Base-by-base conservation (phyloP, 2,888 invertebrate species). In the Encarsia formosa region DNA sequence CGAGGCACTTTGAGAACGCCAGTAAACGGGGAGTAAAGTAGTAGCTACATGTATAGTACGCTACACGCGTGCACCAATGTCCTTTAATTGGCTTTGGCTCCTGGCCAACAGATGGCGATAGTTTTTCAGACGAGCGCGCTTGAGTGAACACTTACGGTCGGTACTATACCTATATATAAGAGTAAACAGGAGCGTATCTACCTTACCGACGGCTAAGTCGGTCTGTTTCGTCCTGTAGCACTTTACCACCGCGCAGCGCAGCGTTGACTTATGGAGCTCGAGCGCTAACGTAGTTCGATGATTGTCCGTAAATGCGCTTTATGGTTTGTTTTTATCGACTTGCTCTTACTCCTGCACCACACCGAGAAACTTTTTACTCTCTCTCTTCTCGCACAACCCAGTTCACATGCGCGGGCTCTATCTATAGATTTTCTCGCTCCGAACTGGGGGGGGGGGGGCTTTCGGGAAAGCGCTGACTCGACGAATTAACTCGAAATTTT, bases 241-340 rank as follows among this genome's bases (percentile, higher is more conserved):
- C 55, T 57, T 58, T 54, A 50, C 59, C 60, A 69, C 67, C 63
- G 64, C 68, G 56, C 67, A 66, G 69, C 63, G 39, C 15, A 15
- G n/a, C 15, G 45, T 59, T 60, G 58, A 57, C 61, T 60, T 57
- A 58, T 52, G 48, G 24, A 13, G 29, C 56, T 55, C 59, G 4
- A 5, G 62, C 61, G 54, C 15, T 29, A 45, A 62, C 63, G 66
- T 65, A 74, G 74, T 71, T 67, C 70, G 63, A 70, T 68, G 65
- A 66, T 73, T 60, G 65, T 63, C 70, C 69, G 69, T 71, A 66
- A n/a, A 70, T 62, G 65, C 67, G 68, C 66, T 68, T 72, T 69
- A 71, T 68, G 65, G 67, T 67, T 69, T 68, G 69, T 68, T 70
- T 69, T 71, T 70, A 71, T 74, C 74, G 73, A 73, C 73, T 53